phyloP scores from a whole-genome alignment of 2,113 vertebrate species.

The Dolichotis patagonum region DNA sequence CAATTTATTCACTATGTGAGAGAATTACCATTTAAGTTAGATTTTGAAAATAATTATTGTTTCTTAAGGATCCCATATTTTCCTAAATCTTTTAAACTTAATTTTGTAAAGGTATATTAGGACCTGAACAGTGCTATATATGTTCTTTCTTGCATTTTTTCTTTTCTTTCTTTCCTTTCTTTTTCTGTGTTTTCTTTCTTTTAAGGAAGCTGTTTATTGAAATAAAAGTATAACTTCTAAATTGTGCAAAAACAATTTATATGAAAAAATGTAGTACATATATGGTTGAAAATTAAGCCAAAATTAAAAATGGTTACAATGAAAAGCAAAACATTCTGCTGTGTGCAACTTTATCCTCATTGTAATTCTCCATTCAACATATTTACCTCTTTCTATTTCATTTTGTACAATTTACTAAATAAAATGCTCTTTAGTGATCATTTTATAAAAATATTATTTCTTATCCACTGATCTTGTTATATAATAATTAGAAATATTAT shows the following conservation, averaged over 20 bases:
- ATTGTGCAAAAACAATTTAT: background rate
- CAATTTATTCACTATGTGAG: background rate
- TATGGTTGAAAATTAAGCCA: background rate
- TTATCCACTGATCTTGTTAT: background rate
- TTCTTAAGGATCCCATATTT: background rate
- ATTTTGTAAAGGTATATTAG: background rate
- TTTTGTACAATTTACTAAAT: background rate
- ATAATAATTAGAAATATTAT: background rate
- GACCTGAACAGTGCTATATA: background rate
- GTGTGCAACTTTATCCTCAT: background rate
- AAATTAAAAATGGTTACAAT: background rate
- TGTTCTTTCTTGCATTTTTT: background rate
- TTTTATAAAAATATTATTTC: background rate
- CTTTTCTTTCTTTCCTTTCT: background rate
- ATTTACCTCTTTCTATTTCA: background rate
- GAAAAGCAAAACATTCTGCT: background rate
- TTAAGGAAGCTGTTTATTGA: background rate
- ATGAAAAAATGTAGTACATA: background rate
- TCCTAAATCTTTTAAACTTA: background rate
- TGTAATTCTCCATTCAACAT: background rate
- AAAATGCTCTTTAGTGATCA: background rate
- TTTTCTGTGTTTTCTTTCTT: background rate
- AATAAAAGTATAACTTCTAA: background rate
- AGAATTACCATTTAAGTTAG: background rate
- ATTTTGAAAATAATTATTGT: background rate